Evolutionary conservation across 2,797 vertebrate species (phyloP).

Genomic region (Nyctalus aviator): DNA sequence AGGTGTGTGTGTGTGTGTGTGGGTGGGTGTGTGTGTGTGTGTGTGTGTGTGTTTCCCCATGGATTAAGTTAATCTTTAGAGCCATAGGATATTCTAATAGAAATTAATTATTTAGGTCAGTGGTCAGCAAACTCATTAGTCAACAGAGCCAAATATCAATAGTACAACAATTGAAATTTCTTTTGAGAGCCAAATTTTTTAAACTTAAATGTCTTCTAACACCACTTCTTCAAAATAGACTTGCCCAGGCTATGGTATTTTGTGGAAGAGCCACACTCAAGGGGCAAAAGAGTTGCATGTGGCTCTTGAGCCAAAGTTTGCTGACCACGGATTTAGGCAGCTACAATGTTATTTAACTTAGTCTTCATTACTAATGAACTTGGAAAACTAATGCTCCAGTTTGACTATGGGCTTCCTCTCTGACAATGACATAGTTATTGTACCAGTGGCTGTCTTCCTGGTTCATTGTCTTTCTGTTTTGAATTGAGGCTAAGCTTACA

Average conservation of each 20-base stretch:
- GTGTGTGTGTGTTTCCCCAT: background rate
- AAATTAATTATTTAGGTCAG: background rate
- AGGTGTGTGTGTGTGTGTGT: background rate
- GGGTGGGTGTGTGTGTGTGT: too few relatives aligned
- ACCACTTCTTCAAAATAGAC: too few relatives aligned
- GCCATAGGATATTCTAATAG: background rate
- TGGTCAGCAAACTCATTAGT: too few relatives aligned
- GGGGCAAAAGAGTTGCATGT: too few relatives aligned
- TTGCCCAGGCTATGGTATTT: too few relatives aligned
- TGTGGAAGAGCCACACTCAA: too few relatives aligned
- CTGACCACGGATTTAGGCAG: background rate
- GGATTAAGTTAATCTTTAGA: background rate
- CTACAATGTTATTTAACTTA: background rate
- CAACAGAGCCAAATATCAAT: too few relatives aligned
- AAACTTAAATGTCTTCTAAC: too few relatives aligned
- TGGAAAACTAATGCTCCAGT: background rate
- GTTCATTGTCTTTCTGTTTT: background rate
- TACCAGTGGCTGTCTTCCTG: background rate
- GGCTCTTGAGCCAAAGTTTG: too few relatives aligned
- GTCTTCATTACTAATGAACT: background rate
- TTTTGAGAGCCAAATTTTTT: too few relatives aligned
- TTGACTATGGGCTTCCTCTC: background rate
- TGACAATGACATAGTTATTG: background rate
- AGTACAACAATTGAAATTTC: too few relatives aligned
- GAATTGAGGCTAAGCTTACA: background rate